phyloP scores from a whole-genome alignment of 92 coral and sea anemone species.

The Isaurus tuberculatus region DNA sequence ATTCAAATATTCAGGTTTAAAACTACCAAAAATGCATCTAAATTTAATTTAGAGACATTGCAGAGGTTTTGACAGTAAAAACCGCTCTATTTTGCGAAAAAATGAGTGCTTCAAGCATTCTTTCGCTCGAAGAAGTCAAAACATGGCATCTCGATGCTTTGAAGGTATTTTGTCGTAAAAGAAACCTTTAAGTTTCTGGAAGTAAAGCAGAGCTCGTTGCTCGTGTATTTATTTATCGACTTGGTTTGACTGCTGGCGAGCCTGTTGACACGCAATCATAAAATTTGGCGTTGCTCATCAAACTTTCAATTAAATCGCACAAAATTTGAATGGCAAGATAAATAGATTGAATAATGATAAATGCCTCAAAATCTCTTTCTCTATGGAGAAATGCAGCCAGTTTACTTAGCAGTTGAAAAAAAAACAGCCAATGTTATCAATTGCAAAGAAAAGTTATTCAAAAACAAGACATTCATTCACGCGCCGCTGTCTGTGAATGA shows the following conservation, averaged over 20 bases:
- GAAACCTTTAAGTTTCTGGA: no score
- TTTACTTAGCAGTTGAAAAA: constrained; percentile 33
- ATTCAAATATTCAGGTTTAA: no score
- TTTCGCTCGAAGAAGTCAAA: no score
- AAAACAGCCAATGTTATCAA: constrained; percentile 31
- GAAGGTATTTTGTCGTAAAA: no score
- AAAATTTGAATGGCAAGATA: neutral
- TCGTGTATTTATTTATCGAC: neutral
- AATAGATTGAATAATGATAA: neutral
- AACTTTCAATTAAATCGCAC: constrained; percentile 6
- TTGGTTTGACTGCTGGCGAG: constrained; percentile 35
- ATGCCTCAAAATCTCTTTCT: constrained; percentile 2
- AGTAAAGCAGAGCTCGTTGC: no score
- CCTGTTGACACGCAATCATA: neutral
- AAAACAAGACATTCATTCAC: constrained; percentile 39
- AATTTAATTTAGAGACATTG: no score
- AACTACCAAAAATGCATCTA: no score
- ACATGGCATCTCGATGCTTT: no score
- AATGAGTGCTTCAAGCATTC: no score
- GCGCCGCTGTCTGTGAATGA: constrained; percentile 44
- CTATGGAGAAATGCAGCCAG: constrained; percentile 13
- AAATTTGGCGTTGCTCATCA: neutral
- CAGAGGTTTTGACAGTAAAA: no score
- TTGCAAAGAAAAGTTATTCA: constrained; percentile 8
- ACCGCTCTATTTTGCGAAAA: neutral